Base-by-base conservation (phyloP, 2,113 vertebrate species). In the Pachypanchax playfairii region DNA sequence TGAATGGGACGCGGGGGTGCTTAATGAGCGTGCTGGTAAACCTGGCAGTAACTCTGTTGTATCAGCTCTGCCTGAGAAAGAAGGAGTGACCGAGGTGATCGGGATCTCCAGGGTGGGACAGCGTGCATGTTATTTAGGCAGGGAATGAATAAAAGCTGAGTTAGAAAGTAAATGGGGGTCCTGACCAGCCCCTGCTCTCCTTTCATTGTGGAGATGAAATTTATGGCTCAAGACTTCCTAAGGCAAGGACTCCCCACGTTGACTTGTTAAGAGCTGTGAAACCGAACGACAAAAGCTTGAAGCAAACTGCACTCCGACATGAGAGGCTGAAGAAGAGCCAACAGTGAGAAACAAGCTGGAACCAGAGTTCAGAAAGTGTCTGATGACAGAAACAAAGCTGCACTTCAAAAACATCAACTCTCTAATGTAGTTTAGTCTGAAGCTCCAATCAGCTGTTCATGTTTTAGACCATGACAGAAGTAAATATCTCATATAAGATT, bases 181-280 rank as follows among this genome's bases (percentile, higher is more conserved):
- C 73, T 89, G 87, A 87, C 85, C 83, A 80, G 75, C 68, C 75
- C 77, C 82, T 83, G 83, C 52, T 71, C 64, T 77, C 71, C 22
- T 61, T 79, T 87, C 78, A 91, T 89, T 90, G 89, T 90, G 77
- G 79, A 72, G 69, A 73, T 75, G 75, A 90, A 89, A 92, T 92
- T 92, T 92, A 92, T 92, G 88, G 86, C 86, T 87, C 73, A 86
- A 70, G 87, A 89, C 87, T 92, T 91, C 90, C 91, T 91, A 85
- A 85, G 84, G 78, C 67, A 65, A 79, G 85, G 92, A 93, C 92
- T 92, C 90, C 91, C 91, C 92, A 93, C 90, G 91, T 92, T 90
- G 91, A 86, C 77, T 83, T 77, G 77, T 80, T 83, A 84, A 87
- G 81, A 72, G 75, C 68, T 65, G 52, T 76, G 84, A 87, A 79